Evolutionary conservation across 2,888 invertebrate species (phyloP), one percentile per base, ranked within the genome.

Genomic region (Congeria kusceri): DNA sequence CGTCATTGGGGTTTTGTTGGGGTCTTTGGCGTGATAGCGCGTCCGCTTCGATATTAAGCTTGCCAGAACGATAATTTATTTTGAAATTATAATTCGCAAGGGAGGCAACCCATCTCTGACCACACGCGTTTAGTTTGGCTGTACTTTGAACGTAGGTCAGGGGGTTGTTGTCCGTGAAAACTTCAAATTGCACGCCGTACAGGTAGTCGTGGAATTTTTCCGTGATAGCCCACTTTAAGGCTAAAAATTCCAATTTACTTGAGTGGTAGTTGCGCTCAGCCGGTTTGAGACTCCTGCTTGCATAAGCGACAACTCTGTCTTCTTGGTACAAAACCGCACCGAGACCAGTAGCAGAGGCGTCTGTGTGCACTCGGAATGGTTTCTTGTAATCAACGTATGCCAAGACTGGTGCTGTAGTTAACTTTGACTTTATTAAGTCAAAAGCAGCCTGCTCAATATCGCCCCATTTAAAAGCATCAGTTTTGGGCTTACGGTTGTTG

Each of bases 311-410:
- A 28, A 13, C 64, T 15, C 64, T 29, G n/a, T n/a, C n/a, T n/a
- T 64, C 64, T 18, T 64, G 47, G 49, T 64, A 64, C 13, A 64
- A 28, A 7, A 64, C 49, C 23, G 64, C 64, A 18, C 49, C 64
- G 27, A 64, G 28, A 3, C 47, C 47, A 49, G 25, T 44, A n/a
- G 11, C 23, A 18, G 64, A 64, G n/a, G 64, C 64, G 27, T 64
- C 64, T 15, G 7, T 47, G 49, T 64, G 64, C 9, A 62, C 3
- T 23, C 23, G 29, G 44, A 62, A 44, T 13, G 20, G 62, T 20
- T 62, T n/a, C 32, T 7, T 32, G 32, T 4, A 32, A 32, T 32
- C 32, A 4, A 32, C 9, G 32, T 32, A 32, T 59, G 59, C 59
- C 25, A 62, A 25, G 18, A 62, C 28, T 44, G 62, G 62, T 32